Percentiles rank a stretch among this genome's conserved stretches.
These are phyloP conservation scores for Climacteris rufus DNA, from an alignment of 2,113 vertebrate genomes.

Conservation along the genomic window DNA sequence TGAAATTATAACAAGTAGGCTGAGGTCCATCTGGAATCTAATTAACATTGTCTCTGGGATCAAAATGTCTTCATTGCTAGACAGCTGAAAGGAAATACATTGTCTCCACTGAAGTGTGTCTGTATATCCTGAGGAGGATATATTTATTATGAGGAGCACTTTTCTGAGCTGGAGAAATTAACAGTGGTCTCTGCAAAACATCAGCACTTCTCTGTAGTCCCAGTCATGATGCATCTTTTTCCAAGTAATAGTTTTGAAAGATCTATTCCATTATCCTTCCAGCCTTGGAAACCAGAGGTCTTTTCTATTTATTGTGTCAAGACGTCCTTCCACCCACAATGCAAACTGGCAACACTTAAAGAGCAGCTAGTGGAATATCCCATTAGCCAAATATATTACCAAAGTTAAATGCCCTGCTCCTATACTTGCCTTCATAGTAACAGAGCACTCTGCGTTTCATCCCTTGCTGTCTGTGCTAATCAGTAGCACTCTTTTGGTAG, in stretches of 20 bases:
- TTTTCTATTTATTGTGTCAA: background rate
- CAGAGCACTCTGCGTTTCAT: background rate
- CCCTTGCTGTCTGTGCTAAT: background rate
- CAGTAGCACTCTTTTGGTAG: background rate
- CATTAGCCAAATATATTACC: background rate
- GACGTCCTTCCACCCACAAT: background rate
- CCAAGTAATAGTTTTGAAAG: background rate
- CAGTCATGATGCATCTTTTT: background rate
- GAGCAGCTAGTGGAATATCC: background rate
- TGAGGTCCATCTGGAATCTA: background rate
- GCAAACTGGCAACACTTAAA: background rate
- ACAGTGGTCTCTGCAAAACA: background rate
- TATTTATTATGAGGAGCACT: background rate
- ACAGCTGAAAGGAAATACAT: background rate
- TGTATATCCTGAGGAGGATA: background rate
- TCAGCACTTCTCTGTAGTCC: background rate
- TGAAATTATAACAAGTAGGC: background rate
- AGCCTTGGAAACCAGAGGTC: background rate
- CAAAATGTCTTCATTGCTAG: background rate
- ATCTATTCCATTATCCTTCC: background rate
- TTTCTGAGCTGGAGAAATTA: background rate
- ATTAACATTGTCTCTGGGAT: background rate
- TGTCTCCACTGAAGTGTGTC: background rate
- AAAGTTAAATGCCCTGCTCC: background rate
- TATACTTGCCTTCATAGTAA: background rate